A percentile compares a stretch with the other conserved stretches of the same genome.
These are phyloP conservation scores for Cantharis rufa DNA, from an alignment of 2,888 invertebrate genomes.

Conservation along the genomic window DNA sequence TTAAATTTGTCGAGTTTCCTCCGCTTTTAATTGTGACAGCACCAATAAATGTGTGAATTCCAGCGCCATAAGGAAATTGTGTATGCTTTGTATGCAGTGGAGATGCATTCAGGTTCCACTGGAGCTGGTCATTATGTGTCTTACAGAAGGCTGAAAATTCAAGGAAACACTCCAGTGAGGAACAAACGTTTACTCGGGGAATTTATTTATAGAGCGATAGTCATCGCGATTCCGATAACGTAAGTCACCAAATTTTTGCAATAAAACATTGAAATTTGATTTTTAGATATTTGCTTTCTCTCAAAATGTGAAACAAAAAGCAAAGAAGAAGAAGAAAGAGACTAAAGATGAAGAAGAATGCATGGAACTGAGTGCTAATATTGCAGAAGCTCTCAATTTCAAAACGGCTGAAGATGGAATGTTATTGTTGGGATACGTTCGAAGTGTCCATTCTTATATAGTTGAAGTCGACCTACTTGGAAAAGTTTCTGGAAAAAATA, in stretches of 20 bases:
- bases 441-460: slow-evolving; percentile 65
- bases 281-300: not conserved
- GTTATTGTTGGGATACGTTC: slow-evolving; percentile 70
- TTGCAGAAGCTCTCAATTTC: not conserved
- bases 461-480: slow-evolving; percentile 74
- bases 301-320: not conserved
- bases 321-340: not conserved
- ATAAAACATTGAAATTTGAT: not conserved
- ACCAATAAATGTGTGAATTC: no score
- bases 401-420: slow-evolving; percentile 63
- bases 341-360: not conserved
- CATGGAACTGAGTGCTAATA: not conserved
- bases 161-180: no score
- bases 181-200: no score
- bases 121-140: no score
- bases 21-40: no score
- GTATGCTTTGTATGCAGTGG: no score
- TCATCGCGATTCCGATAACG: not conserved
- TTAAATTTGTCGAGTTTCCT: no score
- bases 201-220: no score
- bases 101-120: no score
- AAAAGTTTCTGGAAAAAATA: slow-evolving; percentile 66
- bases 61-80: no score
- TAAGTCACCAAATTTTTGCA: not conserved
- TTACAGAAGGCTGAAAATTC: no score